A percentile compares a stretch with the other conserved stretches of the same genome.
These are phyloP conservation scores for Eupithecia centaureata DNA, from an alignment of 2,888 invertebrate species.

Conservation along the genomic window DNA sequence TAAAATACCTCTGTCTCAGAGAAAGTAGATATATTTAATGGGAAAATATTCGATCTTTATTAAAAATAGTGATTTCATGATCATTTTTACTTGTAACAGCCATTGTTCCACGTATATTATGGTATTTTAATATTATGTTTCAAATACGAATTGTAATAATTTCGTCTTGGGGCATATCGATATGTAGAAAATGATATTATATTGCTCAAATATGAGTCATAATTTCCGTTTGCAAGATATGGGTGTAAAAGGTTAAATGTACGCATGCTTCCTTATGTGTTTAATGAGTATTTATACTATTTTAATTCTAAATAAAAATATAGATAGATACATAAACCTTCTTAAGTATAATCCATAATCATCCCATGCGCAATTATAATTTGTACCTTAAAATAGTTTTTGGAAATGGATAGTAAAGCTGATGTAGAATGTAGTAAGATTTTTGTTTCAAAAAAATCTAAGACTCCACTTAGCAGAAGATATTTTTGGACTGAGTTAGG, in stretches of 20 bases:
- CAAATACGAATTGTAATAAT: not conserved
- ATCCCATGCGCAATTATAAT: not conserved
- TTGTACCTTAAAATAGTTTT: not conserved
- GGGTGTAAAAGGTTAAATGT: not conserved
- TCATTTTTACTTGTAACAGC: conserved; percentile 4
- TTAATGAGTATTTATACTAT: not conserved
- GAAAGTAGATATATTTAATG: not conserved
- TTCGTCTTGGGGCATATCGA: conserved; percentile 15
- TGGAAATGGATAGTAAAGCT: not conserved
- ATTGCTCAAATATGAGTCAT: not conserved
- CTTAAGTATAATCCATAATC: not conserved
- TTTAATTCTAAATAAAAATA: not conserved
- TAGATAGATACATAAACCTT: conserved; percentile 3
- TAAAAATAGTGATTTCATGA: conserved; percentile 7
- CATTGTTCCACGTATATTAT: conserved; percentile 7
- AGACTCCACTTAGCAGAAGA: not conserved
- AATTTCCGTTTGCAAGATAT: not conserved
- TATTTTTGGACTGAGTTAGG: not conserved
- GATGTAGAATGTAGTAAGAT: not conserved
- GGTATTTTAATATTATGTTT: not conserved
- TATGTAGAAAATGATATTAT: conserved; percentile 34
- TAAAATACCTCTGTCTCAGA: conserved; percentile 14
- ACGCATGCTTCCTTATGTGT: not conserved
- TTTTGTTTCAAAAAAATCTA: not conserved
- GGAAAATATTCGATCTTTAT: conserved; percentile 3